phyloP scores from a whole-genome alignment of 2,113 vertebrate species.

The Chelonoidis abingdonii region DNA sequence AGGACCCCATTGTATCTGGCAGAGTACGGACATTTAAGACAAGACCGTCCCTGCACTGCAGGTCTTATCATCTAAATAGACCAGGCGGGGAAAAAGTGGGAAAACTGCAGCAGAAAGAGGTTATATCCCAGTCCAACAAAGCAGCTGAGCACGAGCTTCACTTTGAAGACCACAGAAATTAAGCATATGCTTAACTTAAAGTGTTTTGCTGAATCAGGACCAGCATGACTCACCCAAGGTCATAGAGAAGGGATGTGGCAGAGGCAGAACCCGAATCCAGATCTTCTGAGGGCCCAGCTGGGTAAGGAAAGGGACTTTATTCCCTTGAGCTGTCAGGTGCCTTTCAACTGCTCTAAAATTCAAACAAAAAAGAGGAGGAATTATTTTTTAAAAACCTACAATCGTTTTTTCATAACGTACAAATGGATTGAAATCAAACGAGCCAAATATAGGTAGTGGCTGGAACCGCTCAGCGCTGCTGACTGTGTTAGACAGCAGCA shows the following conservation, averaged over 20 bases:
- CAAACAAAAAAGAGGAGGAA: background rate
- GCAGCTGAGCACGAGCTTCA: background rate
- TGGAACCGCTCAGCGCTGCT: background rate
- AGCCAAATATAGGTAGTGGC: background rate
- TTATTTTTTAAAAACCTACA: background rate
- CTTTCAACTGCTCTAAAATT: accelerated
- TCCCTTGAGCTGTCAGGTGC: background rate
- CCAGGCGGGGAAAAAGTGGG: accelerated
- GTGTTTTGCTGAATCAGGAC: accelerated
- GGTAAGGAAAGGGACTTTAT: background rate
- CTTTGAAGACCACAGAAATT: background rate
- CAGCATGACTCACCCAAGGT: background rate
- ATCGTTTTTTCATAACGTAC: background rate
- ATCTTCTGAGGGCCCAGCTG: background rate
- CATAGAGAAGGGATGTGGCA: accelerated
- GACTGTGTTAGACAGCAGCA: background rate
- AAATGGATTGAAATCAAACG: background rate
- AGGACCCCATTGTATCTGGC: accelerated
- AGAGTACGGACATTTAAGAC: accelerated
- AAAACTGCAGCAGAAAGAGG: accelerated
- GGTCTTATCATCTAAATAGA: background rate
- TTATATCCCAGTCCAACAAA: background rate
- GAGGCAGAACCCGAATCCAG: background rate
- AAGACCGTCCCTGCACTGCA: accelerated
- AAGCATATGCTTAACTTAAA: accelerated